phyloP scores from a whole-genome alignment of 30 jellyfish, hydroid and myxozoan species.

The Pseudorhiza aurosa region DNA sequence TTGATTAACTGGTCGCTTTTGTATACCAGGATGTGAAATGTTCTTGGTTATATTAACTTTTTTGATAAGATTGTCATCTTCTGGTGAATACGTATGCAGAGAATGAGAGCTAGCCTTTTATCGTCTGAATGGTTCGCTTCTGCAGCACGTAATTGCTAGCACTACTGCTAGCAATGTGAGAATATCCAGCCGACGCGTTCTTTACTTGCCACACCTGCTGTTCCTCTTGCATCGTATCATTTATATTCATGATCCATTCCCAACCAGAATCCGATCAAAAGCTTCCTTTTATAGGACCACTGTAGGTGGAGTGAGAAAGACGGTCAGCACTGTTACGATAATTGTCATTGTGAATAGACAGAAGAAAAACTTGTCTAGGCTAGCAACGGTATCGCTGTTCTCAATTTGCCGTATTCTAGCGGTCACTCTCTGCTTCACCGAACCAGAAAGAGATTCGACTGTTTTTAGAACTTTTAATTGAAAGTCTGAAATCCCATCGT shows the following conservation, averaged over 20 bases:
- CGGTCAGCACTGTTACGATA: conserved; percentile 3
- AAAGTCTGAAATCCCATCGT: too few relatives aligned
- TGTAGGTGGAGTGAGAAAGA: conserved; percentile 37
- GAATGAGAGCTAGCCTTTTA: too few relatives aligned
- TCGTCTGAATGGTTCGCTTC: too few relatives aligned
- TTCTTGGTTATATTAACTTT: too few relatives aligned
- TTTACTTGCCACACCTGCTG: not conserved
- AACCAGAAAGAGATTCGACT: conserved; percentile 16
- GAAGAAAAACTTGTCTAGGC: conserved; percentile 43
- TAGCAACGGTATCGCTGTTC: not conserved
- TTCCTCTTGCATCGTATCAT: not conserved
- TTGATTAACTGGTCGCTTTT: too few relatives aligned
- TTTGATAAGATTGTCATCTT: too few relatives aligned
- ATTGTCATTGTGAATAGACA: conserved; percentile 33
- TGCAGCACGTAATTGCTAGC: too few relatives aligned
- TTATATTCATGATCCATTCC: not conserved
- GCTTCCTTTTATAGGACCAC: conserved; percentile 4
- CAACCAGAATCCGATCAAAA: not conserved
- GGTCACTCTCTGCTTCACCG: conserved; percentile 11
- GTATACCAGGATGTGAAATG: too few relatives aligned
- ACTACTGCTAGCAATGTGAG: too few relatives aligned
- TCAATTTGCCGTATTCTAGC: not conserved
- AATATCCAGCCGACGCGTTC: not conserved
- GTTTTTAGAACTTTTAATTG: not conserved
- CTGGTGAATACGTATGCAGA: too few relatives aligned